A percentile compares a stretch with the other conserved stretches of the same genome.
Conservation (phyloP, 2,113 vertebrate species). For the Peromyscus californicus region DNA sequence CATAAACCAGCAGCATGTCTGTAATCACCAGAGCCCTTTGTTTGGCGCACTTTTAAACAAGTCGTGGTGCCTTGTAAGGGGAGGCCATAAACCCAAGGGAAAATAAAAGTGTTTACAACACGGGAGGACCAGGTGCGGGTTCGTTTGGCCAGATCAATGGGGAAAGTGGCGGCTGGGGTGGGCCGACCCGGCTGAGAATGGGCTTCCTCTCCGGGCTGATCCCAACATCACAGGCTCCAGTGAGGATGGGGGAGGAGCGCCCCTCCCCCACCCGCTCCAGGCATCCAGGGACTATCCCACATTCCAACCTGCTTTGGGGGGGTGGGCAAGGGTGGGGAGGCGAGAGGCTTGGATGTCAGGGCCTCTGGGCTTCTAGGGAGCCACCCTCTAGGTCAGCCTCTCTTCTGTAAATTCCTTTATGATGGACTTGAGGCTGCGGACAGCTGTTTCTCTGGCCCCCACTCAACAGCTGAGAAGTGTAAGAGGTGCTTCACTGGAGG, state of each 20-base stretch:
- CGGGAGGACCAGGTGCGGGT: conserved; percentile 40
- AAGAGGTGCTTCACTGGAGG: neutral
- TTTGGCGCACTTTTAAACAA: conserved; percentile 80
- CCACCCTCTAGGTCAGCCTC: neutral
- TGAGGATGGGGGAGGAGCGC: neutral
- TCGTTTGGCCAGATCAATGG: conserved; percentile 34
- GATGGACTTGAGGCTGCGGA: neutral
- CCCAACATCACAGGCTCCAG: conserved; percentile 41
- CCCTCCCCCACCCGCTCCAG: neutral
- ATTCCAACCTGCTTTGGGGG: neutral
- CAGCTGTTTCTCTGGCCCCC: neutral
- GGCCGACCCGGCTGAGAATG: neutral
- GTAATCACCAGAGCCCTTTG: conserved; percentile 79
- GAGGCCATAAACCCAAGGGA: conserved; percentile 76
- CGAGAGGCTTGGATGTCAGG: neutral
- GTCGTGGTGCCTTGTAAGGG: conserved; percentile 66
- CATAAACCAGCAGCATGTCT: conserved; percentile 80
- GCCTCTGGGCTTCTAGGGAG: neutral
- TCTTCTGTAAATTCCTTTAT: conserved; percentile 49
- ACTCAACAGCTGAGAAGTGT: neutral
- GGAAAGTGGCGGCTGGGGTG: neutral
- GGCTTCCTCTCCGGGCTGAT: neutral
- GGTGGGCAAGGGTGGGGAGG: neutral
- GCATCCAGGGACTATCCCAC: neutral
- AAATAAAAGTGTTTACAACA: conserved; percentile 82